Conservation (phyloP, 1,140 invertebrate species). For the Parapsyche elsis region DNA sequence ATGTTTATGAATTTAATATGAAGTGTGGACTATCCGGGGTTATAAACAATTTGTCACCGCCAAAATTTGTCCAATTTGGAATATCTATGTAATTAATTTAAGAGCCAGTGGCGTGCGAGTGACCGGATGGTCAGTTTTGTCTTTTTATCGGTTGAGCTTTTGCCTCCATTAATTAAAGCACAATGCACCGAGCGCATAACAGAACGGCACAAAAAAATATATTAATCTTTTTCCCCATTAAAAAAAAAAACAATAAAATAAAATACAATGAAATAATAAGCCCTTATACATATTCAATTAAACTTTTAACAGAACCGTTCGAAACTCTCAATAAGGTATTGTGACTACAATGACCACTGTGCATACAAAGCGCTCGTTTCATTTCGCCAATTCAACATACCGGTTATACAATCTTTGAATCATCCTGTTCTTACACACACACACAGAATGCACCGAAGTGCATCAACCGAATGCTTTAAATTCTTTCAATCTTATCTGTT, state of each 20-base stretch:
- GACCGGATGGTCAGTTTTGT: slow-evolving; percentile 18
- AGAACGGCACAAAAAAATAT: too few species aligned
- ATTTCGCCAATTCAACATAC: not conserved
- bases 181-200: not conserved
- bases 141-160: slow-evolving; percentile 15
- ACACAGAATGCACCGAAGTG: not conserved
- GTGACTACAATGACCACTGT: too few species aligned
- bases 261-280: too few species aligned
- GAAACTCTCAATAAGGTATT: too few species aligned
- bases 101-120: not conserved
- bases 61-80: slow-evolving; percentile 4
- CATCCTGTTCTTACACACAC: not conserved
- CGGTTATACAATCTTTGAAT: not conserved
- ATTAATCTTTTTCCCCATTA: too few species aligned
- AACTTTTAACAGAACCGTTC: too few species aligned
- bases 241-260: too few species aligned
- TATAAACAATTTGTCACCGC: slow-evolving; percentile 14
- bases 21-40: not conserved
- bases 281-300: too few species aligned
- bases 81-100: slow-evolving; percentile 10
- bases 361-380: too few species aligned
- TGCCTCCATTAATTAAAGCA: slow-evolving; percentile 17
- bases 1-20: too few species aligned
- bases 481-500: slow-evolving; percentile 24
- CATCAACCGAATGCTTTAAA: slow-evolving; percentile 10